Evolutionary conservation across 2,113 vertebrate species (phyloP), one percentile per base, ranked within the genome.

Genomic region (Clarias magur): DNA sequence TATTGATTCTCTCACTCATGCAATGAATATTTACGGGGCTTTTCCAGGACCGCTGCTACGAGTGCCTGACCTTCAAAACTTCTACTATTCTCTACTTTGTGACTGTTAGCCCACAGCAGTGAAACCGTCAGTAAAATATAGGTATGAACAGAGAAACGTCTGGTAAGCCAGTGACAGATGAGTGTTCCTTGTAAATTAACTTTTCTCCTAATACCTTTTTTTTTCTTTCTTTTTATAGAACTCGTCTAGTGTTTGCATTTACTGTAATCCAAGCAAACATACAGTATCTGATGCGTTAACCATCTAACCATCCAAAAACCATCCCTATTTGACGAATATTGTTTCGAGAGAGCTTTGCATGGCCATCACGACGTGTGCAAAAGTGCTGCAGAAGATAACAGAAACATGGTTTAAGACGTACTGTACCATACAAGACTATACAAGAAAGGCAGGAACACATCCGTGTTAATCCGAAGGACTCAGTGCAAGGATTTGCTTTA

Each of bases 11-110:
- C 73, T 85, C 72, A 65, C 59, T 85, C 42, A 65, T 23, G 65
- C 56, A 70, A 60, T 81, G 78, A 81, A 81, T 81, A 81, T 86
- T 86, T 86, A 86, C 65, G 60, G 85, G 78, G 62, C 21, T 67
- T 80, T 81, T 86, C 78, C 63, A 62, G 42, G 86, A 72, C 56
- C 34, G 27, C 19, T 68, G 54, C 10, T 53, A 15, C 60, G 73
- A 79, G 53, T 80, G 30, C 19, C 23, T 85, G 78, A 89, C 88
- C 82, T 87, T 89, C 88, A 86, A 42, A 89, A 87, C 48, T 85
- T 82, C 72, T 72, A 27, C 19, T 68, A 57, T 81, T 73, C 23
- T 23, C 34, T 16, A 5, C 21, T 79, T 76, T 83, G 65, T 86
- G 56, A 56, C 63, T 72, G 56, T 57, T 81, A 53, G 38, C 21